Percentiles rank a stretch among this genome's conserved stretches.
phyloP scores from a whole-genome alignment of 35 echinoderm and acorn worm genomes.

The Lytechinus variegatus region DNA sequence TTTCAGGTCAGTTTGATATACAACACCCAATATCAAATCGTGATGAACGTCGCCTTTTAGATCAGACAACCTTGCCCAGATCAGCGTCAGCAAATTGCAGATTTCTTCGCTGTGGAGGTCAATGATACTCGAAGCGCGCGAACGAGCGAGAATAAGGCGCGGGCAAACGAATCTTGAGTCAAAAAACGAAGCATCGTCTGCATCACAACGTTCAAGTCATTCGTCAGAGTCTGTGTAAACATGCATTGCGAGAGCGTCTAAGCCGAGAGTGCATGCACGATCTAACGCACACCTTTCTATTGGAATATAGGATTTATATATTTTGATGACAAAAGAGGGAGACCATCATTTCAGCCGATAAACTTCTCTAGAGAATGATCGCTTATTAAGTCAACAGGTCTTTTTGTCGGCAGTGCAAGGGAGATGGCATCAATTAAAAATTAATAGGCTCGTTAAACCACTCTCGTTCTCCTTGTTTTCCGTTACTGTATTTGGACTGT shows the following conservation, averaged over 20 bases:
- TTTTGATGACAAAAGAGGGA: not conserved
- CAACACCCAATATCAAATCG: not conserved
- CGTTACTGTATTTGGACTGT: not conserved
- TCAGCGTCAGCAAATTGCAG: too few species aligned
- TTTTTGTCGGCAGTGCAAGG: not conserved
- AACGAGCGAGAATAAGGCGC: not conserved
- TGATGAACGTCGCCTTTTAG: not conserved
- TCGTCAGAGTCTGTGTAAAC: not conserved
- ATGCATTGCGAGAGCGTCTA: not conserved
- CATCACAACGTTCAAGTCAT: not conserved
- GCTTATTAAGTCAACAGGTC: not conserved
- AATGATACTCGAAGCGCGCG: not conserved
- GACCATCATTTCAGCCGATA: not conserved
- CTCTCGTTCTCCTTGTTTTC: not conserved
- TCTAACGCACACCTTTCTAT: not conserved
- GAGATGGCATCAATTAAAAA: conserved; percentile 4
- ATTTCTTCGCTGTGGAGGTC: not conserved
- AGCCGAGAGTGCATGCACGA: not conserved
- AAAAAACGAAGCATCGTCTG: not conserved
- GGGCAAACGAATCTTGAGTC: not conserved
- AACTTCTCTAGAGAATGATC: not conserved
- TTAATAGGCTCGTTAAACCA: not conserved
- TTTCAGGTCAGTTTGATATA: not conserved
- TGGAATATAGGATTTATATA: conserved; percentile 16
- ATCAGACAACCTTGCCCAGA: not conserved